Conservation (phyloP, 2,113 vertebrate species). For the Hydrochoerus hydrochaeris region DNA sequence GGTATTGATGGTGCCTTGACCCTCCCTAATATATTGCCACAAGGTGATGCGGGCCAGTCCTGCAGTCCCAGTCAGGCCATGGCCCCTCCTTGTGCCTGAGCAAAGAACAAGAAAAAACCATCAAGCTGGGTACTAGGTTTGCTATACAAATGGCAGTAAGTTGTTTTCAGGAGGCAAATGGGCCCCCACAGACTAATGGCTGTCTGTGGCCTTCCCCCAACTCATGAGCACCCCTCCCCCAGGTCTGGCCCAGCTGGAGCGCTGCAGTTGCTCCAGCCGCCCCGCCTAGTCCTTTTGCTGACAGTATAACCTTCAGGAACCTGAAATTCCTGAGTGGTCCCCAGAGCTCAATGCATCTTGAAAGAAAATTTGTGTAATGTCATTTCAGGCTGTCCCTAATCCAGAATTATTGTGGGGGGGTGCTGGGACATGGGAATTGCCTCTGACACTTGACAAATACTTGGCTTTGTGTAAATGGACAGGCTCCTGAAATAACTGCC, state of each 20-base stretch:
- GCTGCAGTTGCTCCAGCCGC: slow-evolving; percentile 4
- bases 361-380: slow-evolving; percentile 99
- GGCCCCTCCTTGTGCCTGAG: slow-evolving; percentile 66
- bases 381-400: slow-evolving; percentile 96
- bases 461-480: slow-evolving; percentile 98
- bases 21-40: slow-evolving; percentile 77
- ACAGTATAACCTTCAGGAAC: slow-evolving; percentile 89
- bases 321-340: slow-evolving; percentile 92
- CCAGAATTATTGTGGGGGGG: slow-evolving; percentile 94
- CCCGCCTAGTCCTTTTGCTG: slow-evolving; percentile 87
- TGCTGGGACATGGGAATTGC: slow-evolving; percentile 90
- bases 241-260: slow-evolving; percentile 69
- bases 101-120: slow-evolving; percentile 81
- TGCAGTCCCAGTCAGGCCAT: not conserved
- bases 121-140: slow-evolving; percentile 71
- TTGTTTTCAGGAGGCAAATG: slow-evolving; percentile 74
- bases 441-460: slow-evolving; percentile 98
- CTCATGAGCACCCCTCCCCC: not conserved
- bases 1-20: slow-evolving; percentile 80
- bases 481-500: slow-evolving; percentile 92
- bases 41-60: slow-evolving; percentile 45
- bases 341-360: slow-evolving; percentile 92
- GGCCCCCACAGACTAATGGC: slow-evolving; percentile 69
- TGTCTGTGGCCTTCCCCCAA: not conserved
- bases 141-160: slow-evolving; percentile 76